These are phyloP conservation scores for Micronycteris hirsuta DNA, from an alignment of 2,113 vertebrate species.

Conservation along the genomic window DNA sequence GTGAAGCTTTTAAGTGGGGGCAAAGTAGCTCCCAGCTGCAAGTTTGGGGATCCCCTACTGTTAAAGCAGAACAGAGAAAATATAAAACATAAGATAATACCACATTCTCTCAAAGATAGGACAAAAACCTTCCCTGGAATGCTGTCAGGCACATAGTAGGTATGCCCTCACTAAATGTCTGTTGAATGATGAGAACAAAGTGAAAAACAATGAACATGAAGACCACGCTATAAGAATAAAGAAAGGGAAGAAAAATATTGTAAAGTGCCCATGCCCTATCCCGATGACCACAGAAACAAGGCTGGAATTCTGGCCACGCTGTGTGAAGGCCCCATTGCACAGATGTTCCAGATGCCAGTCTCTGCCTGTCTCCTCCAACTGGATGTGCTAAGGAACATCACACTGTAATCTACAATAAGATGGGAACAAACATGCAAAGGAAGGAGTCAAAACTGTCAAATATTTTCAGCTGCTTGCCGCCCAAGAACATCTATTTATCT, in stretches of 20 bases:
- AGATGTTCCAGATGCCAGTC: background rate
- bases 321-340: fast-evolving
- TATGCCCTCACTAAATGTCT: background rate
- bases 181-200: background rate
- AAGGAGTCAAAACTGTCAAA: conserved; percentile 52
- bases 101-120: background rate
- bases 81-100: background rate
- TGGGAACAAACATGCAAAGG: conserved; percentile 34
- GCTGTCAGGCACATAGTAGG: background rate
- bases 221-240: fast-evolving
- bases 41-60: background rate
- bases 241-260: background rate
- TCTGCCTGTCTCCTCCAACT: conserved; percentile 19
- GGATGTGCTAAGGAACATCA: conserved; percentile 46
- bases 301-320: background rate
- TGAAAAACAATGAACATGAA: background rate
- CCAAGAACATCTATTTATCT: conserved; percentile 44
- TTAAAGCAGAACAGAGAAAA: background rate
- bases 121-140: background rate
- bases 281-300: background rate
- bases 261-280: too few relatives aligned
- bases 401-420: conserved; percentile 48
- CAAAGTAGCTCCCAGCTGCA: background rate
- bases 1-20: background rate
- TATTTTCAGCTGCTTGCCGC: background rate